These are phyloP conservation scores for Seira ritae DNA, from an alignment of 2,888 invertebrate species.

Conservation along the genomic window DNA sequence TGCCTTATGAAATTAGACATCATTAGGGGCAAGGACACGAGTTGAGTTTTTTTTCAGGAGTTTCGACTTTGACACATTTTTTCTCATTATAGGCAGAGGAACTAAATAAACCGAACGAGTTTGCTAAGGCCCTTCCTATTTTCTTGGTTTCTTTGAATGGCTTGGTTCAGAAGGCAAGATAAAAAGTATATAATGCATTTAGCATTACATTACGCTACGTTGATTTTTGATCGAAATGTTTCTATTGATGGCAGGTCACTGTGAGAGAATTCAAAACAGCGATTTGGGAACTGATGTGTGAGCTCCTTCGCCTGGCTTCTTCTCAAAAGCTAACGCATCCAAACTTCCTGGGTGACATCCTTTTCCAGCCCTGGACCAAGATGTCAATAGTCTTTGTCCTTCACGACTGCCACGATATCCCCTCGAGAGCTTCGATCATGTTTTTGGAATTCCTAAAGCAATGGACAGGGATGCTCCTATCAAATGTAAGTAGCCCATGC, in stretches of 20 bases:
- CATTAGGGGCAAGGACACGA: no score
- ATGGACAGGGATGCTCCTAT: constrained; percentile 35
- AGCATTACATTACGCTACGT: no score
- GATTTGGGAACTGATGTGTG: constrained; percentile 49
- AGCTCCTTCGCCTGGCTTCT: constrained; percentile 35
- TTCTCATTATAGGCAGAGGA: constrained; percentile 41
- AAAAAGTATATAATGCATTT: no score
- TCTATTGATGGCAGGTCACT: constrained; percentile 2
- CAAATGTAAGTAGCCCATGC: constrained; percentile 27
- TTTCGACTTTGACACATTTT: no score
- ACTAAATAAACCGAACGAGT: not conserved
- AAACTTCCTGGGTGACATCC: constrained; percentile 23
- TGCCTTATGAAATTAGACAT: no score
- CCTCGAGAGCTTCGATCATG: constrained; percentile 32
- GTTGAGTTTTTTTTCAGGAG: no score
- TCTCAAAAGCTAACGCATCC: not conserved
- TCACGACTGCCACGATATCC: constrained; percentile 5
- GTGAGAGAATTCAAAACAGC: constrained; percentile 17
- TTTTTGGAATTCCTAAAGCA: constrained; percentile 31
- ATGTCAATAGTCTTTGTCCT: constrained; percentile 12
- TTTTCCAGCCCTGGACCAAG: constrained; percentile 47
- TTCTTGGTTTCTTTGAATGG: constrained; percentile 41
- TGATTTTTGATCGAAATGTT: no score
- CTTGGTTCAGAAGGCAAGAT: constrained; percentile 31
- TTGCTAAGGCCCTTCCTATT: constrained; percentile 20